Percentiles rank a stretch among this genome's conserved stretches.
These are phyloP conservation scores for Megastigmus dorsalis DNA, from an alignment of 2,888 invertebrate species.

Conservation along the genomic window DNA sequence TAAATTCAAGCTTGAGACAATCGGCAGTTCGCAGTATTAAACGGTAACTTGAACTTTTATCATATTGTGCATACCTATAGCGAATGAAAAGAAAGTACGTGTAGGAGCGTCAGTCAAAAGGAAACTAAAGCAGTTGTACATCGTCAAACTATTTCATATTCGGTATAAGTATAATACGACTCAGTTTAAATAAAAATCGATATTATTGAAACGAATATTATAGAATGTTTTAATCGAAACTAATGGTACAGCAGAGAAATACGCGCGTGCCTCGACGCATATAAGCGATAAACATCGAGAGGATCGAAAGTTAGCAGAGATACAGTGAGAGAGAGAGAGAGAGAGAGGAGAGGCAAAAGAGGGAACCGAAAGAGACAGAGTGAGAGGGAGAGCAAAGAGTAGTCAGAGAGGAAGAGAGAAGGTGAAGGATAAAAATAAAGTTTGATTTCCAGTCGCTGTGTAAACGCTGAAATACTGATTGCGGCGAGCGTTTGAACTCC, in stretches of 20 bases:
- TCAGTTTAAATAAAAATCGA: not conserved
- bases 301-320: constrained; percentile 30
- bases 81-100: no score
- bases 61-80: no score
- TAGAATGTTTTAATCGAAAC: constrained; percentile 1
- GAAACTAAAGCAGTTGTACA: no score
- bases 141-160: no score
- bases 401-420: constrained; percentile 15
- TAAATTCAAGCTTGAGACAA: no score
- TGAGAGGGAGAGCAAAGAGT: not conserved
- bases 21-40: no score
- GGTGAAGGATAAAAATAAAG: constrained; percentile 55
- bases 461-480: constrained; percentile 51
- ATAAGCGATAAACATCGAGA: constrained; percentile 27
- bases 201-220: not conserved
- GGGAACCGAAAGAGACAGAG: not conserved
- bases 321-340: not conserved
- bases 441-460: constrained; percentile 48
- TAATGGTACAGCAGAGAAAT: not conserved
- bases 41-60: no score
- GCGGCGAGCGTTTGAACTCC: constrained; percentile 53
- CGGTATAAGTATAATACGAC: no score
- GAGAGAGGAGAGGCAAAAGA: not conserved
- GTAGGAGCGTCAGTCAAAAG: no score
- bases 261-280: not conserved